Conservation (phyloP, 2,797 vertebrate genomes). For the Chelidonichthys spinosus region DNA sequence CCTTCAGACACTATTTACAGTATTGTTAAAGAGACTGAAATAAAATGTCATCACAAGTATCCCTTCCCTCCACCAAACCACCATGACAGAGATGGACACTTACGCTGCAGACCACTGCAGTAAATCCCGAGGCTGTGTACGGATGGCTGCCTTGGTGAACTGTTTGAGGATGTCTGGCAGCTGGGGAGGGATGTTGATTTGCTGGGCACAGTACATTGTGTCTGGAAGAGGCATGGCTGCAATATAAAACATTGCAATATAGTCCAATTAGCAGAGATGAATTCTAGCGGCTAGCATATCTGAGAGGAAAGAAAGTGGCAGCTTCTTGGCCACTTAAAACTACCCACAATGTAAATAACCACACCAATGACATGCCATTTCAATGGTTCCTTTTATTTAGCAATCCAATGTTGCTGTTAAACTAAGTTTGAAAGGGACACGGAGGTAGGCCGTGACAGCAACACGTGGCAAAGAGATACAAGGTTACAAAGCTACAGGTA, state of each 20-base stretch:
- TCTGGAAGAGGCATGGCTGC: slow-evolving; percentile 91
- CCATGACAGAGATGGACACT: slow-evolving; percentile 66
- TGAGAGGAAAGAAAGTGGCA: not conserved
- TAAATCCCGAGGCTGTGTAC: slow-evolving; percentile 92
- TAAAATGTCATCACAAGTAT: slow-evolving; percentile 13
- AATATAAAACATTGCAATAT: slow-evolving; percentile 28
- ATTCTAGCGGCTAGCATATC: not conserved
- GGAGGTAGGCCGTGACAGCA: not conserved
- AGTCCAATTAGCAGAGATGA: slow-evolving; percentile 34
- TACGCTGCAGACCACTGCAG: slow-evolving; percentile 93
- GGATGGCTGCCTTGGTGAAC: slow-evolving; percentile 95
- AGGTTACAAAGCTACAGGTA: not conserved
- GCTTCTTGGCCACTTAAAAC: slow-evolving; percentile 2
- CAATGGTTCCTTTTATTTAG: not conserved
- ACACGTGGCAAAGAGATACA: not conserved
- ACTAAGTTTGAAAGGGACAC: not conserved
- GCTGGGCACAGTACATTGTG: slow-evolving; percentile 93
- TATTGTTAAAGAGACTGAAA: slow-evolving; percentile 30
- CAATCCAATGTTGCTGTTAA: not conserved
- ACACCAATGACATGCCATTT: not conserved
- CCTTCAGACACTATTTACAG: slow-evolving; percentile 28
- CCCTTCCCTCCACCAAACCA: not conserved
- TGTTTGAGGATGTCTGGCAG: slow-evolving; percentile 93
- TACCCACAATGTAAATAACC: not conserved
- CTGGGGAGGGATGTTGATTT: slow-evolving; percentile 92